These are phyloP conservation scores for Sepiola atlantica DNA, from an alignment of 2,888 invertebrate species.

Conservation along the genomic window DNA sequence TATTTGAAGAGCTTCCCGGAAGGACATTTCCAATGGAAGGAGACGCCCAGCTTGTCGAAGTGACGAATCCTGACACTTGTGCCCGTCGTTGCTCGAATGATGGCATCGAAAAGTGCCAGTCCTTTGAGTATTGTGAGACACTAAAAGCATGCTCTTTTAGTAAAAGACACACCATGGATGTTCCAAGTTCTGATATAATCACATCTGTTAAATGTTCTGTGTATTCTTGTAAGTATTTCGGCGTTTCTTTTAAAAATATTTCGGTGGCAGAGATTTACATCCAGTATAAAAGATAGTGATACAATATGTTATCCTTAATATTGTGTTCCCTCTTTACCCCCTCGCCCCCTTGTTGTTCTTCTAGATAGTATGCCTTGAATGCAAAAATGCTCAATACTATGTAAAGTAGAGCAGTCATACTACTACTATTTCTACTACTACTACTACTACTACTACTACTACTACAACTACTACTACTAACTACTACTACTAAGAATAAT, in stretches of 20 bases:
- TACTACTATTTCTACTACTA: too few relatives aligned
- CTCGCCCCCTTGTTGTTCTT: too few relatives aligned
- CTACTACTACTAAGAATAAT: too few relatives aligned
- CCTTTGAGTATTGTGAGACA: conserved; percentile 64
- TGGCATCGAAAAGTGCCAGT: conserved; percentile 62
- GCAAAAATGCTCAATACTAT: too few relatives aligned
- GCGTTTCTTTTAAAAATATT: not conserved
- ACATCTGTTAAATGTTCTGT: conserved; percentile 60
- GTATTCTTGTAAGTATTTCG: conserved; percentile 60
- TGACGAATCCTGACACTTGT: conserved; percentile 51
- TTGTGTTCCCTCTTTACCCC: too few relatives aligned
- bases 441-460: too few relatives aligned
- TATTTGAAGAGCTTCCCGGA: conserved; percentile 38
- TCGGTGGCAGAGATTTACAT: not conserved
- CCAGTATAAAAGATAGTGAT: too few relatives aligned
- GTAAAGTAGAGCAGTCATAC: too few relatives aligned
- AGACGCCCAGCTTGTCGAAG: not conserved
- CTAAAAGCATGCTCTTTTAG: conserved; percentile 63
- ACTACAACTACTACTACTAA: too few relatives aligned
- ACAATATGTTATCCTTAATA: too few relatives aligned
- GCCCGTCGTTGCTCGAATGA: conserved; percentile 63
- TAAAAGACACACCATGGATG: conserved; percentile 60
- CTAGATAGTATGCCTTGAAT: too few relatives aligned
- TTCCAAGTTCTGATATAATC: conserved; percentile 57
- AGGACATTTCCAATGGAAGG: conserved; percentile 41